Conservation (phyloP, 2,113 vertebrate species). For the Upupa epops region DNA sequence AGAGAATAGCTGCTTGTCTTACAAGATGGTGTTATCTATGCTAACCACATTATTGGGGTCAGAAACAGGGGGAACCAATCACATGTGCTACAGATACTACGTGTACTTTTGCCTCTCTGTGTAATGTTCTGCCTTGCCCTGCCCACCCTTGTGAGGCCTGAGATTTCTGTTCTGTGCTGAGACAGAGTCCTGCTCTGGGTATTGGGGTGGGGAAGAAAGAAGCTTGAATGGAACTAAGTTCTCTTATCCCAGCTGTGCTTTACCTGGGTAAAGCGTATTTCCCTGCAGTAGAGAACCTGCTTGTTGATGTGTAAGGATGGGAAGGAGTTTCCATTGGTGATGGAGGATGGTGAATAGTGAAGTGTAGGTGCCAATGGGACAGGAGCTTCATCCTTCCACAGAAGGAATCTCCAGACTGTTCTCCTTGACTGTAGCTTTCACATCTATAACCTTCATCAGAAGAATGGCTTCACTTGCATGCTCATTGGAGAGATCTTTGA, state of each 20-base stretch:
- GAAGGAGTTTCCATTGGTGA: neutral
- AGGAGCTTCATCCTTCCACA: neutral
- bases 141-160: neutral
- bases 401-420: neutral
- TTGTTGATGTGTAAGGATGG: neutral
- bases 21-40: neutral
- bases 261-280: neutral
- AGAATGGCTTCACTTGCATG: slow-evolving; percentile 99
- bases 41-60: neutral
- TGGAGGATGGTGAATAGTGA: neutral
- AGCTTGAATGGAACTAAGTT: neutral
- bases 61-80: neutral
- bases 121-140: neutral
- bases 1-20: neutral
- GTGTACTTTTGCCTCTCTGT: neutral
- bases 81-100: neutral
- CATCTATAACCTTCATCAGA: slow-evolving; percentile 98
- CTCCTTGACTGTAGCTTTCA: slow-evolving; percentile 72
- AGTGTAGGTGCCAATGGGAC: neutral
- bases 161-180: neutral
- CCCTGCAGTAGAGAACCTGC: neutral
- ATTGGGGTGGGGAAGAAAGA: neutral
- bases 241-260: neutral
- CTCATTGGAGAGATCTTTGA: slow-evolving; percentile 96
- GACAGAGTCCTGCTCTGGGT: neutral